These are phyloP conservation scores for Itoplectis maculator DNA, from an alignment of 2,888 invertebrate genomes.

Conservation along the genomic window DNA sequence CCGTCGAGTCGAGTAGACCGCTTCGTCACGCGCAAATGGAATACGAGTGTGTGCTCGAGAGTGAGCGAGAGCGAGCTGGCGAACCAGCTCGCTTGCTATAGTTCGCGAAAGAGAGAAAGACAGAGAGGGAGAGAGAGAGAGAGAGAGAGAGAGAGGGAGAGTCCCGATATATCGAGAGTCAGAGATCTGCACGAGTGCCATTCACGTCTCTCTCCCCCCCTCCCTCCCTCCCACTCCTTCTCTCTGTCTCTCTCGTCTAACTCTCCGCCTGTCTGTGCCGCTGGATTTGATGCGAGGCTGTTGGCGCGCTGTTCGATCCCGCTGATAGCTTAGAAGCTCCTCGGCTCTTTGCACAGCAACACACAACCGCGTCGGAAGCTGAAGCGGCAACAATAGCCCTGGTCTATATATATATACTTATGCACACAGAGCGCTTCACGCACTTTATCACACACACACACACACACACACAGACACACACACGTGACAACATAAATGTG, in stretches of 20 bases:
- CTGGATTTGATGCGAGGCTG: constrained; percentile 49
- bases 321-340: constrained; percentile 57
- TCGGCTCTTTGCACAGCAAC: constrained; percentile 53
- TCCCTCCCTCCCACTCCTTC: too few species aligned
- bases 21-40: constrained; percentile 69
- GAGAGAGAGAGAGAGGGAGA: constrained; percentile 1
- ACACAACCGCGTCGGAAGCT: constrained; percentile 34
- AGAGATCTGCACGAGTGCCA: constrained; percentile 63
- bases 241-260: constrained; percentile 46
- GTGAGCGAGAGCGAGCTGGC: constrained; percentile 51
- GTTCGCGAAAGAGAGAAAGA: too few species aligned
- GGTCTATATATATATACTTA: background rate
- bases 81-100: too few species aligned
- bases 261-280: constrained; percentile 26
- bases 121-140: constrained; percentile 60
- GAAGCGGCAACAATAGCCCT: constrained; percentile 27
- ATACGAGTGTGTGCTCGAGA: constrained; percentile 68
- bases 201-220: constrained; percentile 53
- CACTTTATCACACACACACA: background rate
- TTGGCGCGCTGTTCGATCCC: constrained; percentile 59
- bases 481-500: background rate
- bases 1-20: constrained; percentile 51
- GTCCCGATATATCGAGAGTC: constrained; percentile 44
- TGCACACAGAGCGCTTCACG: too few species aligned
- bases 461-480: background rate